Percentiles rank a stretch among this genome's conserved stretches.
Evolutionary conservation across 2,797 vertebrate species (phyloP).

Genomic region (Cryptoprocta ferox): DNA sequence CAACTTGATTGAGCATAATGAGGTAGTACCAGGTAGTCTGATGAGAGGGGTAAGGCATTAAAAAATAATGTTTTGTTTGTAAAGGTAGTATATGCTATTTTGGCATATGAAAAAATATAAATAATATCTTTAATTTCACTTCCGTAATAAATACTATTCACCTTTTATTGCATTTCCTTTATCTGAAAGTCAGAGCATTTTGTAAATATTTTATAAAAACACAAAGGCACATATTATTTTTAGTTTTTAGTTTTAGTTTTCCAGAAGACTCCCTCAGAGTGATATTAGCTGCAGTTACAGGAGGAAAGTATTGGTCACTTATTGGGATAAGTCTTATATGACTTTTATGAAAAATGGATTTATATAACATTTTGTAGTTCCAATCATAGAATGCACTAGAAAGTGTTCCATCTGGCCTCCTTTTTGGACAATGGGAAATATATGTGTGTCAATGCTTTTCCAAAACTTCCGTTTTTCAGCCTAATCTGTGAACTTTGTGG

Average conservation of each 20-base stretch:
- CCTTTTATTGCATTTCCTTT: not conserved
- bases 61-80: not conserved
- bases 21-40: not conserved
- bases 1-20: not conserved
- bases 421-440: not conserved
- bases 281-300: not conserved
- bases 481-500: not conserved
- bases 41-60: not conserved
- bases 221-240: not conserved
- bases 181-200: not conserved
- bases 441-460: not conserved
- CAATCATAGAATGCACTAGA: not conserved
- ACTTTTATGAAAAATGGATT: not conserved
- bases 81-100: not conserved
- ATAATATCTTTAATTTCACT: not conserved
- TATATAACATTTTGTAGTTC: not conserved
- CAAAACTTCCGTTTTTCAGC: not conserved
- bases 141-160: not conserved
- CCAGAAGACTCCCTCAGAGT: not conserved
- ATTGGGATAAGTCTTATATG: not conserved
- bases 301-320: too few relatives aligned
- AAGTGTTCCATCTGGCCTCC: not conserved
- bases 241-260: not conserved
- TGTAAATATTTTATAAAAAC: not conserved
- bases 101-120: not conserved